These are phyloP conservation scores for Benthosema pterotum DNA, from an alignment of 2,797 vertebrate species.

Conservation along the genomic window DNA sequence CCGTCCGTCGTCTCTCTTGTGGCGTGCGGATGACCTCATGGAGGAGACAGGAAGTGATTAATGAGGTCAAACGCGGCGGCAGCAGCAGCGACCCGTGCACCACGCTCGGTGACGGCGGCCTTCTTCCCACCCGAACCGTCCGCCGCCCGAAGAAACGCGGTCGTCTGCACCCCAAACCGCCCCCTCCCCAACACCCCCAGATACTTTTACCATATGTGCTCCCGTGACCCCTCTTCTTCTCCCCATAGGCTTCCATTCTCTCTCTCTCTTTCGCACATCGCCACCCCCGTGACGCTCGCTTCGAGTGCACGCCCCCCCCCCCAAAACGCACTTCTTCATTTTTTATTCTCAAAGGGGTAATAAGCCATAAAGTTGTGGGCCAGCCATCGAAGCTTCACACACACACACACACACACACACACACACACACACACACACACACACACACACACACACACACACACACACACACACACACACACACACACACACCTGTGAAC, in stretches of 20 bases:
- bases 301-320: constrained; percentile 37
- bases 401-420: too few relatives aligned
- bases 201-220: constrained; percentile 81
- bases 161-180: constrained; percentile 51
- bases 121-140: constrained; percentile 70
- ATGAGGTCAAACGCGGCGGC: constrained; percentile 78
- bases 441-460: too few relatives aligned
- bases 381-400: constrained; percentile 24
- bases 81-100: too few relatives aligned
- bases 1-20: constrained; percentile 38
- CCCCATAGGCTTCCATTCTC: constrained; percentile 18
- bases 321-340: constrained; percentile 52
- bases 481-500: constrained; percentile 53
- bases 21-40: constrained; percentile 79
- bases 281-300: constrained; percentile 51
- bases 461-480: too few relatives aligned
- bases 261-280: constrained; percentile 48
- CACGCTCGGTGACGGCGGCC: constrained; percentile 62
- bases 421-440: too few relatives aligned
- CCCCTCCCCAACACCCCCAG: constrained; percentile 17
- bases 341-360: constrained; percentile 47
- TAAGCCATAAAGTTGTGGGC: constrained; percentile 42
- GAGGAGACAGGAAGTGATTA: constrained; percentile 79
- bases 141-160: constrained; percentile 60
- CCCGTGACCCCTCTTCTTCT: constrained; percentile 66